Evolutionary conservation across 53 echinoderm and acorn worm genomes (phyloP).

Genomic region (Astropecten irregularis): DNA sequence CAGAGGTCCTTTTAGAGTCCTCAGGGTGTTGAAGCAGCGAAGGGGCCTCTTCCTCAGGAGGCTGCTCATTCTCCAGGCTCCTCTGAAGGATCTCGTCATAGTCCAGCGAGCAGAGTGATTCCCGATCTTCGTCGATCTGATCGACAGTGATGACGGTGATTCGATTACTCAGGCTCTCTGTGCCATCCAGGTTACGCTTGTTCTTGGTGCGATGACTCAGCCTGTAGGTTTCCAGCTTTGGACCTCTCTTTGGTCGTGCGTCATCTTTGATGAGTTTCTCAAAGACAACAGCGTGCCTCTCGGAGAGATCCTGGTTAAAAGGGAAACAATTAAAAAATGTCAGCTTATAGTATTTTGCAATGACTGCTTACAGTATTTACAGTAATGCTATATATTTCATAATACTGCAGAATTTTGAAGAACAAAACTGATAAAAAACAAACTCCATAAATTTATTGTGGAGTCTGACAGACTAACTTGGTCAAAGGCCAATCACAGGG

Average conservation of each 20-base stretch:
- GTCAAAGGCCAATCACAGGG: no score
- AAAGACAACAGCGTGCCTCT: slow-evolving; percentile 90
- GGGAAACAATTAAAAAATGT: neutral
- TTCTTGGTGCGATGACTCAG: slow-evolving; percentile 80
- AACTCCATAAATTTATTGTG: no score
- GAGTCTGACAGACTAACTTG: no score
- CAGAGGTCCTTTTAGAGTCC: neutral
- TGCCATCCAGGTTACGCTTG: slow-evolving; percentile 83
- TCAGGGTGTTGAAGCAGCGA: neutral
- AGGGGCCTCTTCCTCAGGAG: neutral
- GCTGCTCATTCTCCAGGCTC: slow-evolving; percentile 32
- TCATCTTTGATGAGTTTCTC: slow-evolving; percentile 72
- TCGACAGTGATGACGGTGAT: slow-evolving; percentile 94
- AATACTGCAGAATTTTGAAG: no score
- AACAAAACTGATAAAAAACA: no score
- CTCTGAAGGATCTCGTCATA: slow-evolving; percentile 61
- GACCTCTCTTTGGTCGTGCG: slow-evolving; percentile 55
- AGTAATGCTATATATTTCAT: neutral
- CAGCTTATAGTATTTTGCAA: neutral
- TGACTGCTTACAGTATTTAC: neutral
- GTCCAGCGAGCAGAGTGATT: slow-evolving; percentile 52
- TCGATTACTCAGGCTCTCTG: slow-evolving; percentile 81
- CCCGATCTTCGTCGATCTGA: slow-evolving; percentile 62
- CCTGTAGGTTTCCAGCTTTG: slow-evolving; percentile 79
- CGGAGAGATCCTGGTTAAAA: slow-evolving; percentile 74